Percentiles rank a stretch among this genome's conserved stretches.
These are phyloP conservation scores for Zoanthus sociatus DNA, from an alignment of 92 coral and sea anemone genomes.

Conservation along the genomic window DNA sequence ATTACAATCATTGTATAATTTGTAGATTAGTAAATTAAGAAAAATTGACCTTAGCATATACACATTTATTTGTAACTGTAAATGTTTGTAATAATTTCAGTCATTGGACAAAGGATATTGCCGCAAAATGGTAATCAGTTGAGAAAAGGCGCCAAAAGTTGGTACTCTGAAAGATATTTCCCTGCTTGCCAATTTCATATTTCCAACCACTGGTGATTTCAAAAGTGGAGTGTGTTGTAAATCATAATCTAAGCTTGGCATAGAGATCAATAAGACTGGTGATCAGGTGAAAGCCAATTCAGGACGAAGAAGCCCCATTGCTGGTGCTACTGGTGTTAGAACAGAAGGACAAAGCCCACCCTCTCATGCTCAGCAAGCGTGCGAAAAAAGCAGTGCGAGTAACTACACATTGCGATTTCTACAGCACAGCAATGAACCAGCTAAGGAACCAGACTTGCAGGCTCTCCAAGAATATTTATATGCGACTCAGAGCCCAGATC, in stretches of 20 bases:
- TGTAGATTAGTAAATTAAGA: too few relatives aligned
- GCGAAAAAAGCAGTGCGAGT: too few relatives aligned
- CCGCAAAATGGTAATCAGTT: not conserved
- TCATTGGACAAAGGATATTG: not conserved
- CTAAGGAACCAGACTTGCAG: not conserved
- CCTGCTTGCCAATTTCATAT: not conserved
- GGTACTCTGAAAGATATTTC: not conserved
- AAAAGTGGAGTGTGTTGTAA: not conserved
- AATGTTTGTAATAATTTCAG: not conserved
- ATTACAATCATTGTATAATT: too few relatives aligned
- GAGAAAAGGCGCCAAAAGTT: not conserved
- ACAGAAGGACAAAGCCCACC: not conserved
- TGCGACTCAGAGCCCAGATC: not conserved
- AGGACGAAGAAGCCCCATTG: conserved; percentile 1
- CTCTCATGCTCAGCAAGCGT: not conserved
- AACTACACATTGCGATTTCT: conserved; percentile 2
- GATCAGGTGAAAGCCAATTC: conserved; percentile 13
- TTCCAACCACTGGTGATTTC: not conserved
- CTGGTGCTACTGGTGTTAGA: not conserved
- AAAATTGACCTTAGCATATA: too few relatives aligned
- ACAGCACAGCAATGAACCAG: conserved; percentile 10
- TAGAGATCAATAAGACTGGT: not conserved
- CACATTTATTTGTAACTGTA: too few relatives aligned
- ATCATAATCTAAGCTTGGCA: not conserved
- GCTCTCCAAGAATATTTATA: not conserved